Evolutionary conservation across 2,113 vertebrate species (phyloP).

Genomic region (Semicossyphus pulcher): DNA sequence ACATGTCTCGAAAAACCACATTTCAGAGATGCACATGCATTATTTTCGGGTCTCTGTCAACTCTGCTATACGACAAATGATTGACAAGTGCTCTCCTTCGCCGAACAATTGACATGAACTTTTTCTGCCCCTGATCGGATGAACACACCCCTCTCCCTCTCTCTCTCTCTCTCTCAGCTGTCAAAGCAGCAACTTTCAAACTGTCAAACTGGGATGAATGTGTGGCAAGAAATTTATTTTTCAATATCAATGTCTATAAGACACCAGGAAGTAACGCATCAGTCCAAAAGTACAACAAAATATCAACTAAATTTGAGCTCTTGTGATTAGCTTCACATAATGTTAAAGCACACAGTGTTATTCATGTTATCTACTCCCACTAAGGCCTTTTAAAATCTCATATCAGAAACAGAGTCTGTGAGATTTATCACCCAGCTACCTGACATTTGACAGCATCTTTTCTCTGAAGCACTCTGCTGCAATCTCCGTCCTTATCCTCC

Average conservation of each 20-base stretch:
- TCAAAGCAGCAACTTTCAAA: no score
- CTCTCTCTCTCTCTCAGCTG: no score
- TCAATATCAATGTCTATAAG: no score
- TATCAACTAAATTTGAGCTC: no score
- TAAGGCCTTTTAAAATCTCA: neutral
- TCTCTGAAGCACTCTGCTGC: constrained; percentile 19
- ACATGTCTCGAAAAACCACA: neutral
- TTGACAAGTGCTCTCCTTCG: constrained; percentile 22
- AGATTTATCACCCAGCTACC: neutral
- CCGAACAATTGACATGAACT: neutral
- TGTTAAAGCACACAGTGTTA: no score
- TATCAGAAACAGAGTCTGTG: neutral
- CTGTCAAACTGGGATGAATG: no score
- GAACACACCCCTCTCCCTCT: no score
- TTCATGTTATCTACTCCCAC: neutral
- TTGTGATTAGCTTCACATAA: no score
- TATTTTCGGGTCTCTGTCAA: neutral
- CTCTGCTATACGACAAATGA: constrained; percentile 21
- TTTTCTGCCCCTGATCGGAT: constrained; percentile 4
- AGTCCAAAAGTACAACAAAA: no score
- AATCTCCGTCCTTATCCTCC: constrained; percentile 19
- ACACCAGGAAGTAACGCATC: no score
- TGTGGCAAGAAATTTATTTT: no score
- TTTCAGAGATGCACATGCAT: neutral
- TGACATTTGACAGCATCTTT: constrained; percentile 7